Evolutionary conservation across 2,888 invertebrate genomes (phyloP), one percentile per base, ranked within the genome.

Genomic region (Alsophila aescularia): DNA sequence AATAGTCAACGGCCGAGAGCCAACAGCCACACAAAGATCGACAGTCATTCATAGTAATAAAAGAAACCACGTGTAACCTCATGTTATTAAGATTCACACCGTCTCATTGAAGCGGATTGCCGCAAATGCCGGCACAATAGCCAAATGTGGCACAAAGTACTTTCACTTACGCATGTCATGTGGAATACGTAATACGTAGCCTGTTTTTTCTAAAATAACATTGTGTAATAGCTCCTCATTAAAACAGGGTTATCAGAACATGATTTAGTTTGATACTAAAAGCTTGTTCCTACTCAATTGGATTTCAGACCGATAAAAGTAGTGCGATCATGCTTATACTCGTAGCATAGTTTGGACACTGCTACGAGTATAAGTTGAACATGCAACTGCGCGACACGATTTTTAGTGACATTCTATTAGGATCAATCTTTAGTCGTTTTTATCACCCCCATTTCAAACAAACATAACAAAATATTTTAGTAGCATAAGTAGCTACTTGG

Each of bases 131-230:
- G 64, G 63, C 70, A 76, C 75, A 76, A 77, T 75, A 66, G 64
- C 48, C 59, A 61, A 62, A 74, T 64, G 56, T 67, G 57, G 64
- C 64, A 68, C 67, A 69, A 21, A 66, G 66, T 70, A 71, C 78
- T 77, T 77, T 78, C 75, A 72, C 78, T 68, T 60, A 68, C 66
- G 60, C 60, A 64, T 67, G 64, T 66, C 62, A 64, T 63, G 60
- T 65, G 53, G 67, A 66, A 72, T 73, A 73, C 71, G 70, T 74
- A 76, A 77, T 72, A 61, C 69, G 57, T 67, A 66, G 64, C 65
- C 66, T 40, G 55, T 64, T 62, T 64, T 69, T 69, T 62, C 66
- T 66, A 66, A 72, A 68, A 65, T 63, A 70, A 72, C 59, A 69
- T 79, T 77, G 66, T 72, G 70, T 69, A 77, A 78, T 61, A 58